Conservation (phyloP, 2,113 vertebrate genomes). For the Cygnus buccinator region DNA sequence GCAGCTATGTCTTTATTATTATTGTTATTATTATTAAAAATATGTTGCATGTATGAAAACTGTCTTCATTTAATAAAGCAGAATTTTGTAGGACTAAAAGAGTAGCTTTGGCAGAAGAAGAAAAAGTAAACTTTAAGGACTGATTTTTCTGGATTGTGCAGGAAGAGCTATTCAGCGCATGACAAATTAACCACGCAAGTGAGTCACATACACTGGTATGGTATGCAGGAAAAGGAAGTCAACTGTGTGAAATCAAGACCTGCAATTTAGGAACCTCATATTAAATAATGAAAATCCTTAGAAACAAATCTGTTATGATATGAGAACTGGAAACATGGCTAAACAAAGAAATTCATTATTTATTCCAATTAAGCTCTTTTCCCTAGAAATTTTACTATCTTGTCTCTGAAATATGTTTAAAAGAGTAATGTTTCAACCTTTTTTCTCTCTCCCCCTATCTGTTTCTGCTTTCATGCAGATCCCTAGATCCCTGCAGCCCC, state of each 20-base stretch:
- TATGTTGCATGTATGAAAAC: not conserved
- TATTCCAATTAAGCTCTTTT: not conserved
- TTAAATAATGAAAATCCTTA: constrained; percentile 48
- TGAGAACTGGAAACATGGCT: not conserved
- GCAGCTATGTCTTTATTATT: not conserved
- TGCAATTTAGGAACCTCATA: constrained; percentile 50
- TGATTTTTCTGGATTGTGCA: constrained; percentile 58
- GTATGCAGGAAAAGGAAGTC: constrained; percentile 71
- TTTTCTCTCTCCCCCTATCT: not conserved
- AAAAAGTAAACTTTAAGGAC: constrained; percentile 2
- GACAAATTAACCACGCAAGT: constrained; percentile 70
- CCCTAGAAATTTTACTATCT: not conserved
- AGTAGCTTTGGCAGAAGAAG: constrained; percentile 15
- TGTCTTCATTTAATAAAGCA: not conserved
- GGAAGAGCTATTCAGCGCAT: constrained; percentile 62
- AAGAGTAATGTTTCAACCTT: not conserved
- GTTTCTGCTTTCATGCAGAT: not conserved
- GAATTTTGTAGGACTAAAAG: not conserved
- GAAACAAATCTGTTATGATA: constrained; percentile 14
- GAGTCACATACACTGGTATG: constrained; percentile 67
- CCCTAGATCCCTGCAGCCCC: not conserved
- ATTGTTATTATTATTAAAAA: not conserved
- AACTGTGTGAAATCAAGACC: constrained; percentile 59
- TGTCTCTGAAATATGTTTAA: not conserved
- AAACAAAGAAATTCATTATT: not conserved